phyloP scores from a whole-genome alignment of 2,888 invertebrate species.

The Nemapogon koenigi region DNA sequence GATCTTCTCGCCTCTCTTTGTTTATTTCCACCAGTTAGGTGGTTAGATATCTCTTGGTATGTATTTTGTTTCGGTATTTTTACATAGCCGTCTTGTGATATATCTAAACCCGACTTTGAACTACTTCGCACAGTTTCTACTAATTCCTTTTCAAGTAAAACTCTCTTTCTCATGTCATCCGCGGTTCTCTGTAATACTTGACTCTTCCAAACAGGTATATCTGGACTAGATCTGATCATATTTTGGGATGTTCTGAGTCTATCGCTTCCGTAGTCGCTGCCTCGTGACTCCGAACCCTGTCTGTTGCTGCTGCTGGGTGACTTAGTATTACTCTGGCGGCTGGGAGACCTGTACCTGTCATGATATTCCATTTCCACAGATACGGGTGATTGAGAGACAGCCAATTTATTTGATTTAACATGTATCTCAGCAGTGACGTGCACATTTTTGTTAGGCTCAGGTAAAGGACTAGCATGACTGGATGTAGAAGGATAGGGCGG shows the following conservation, averaged over 20 bases:
- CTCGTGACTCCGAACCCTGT: slow-evolving; percentile 27
- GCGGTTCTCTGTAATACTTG: slow-evolving; percentile 54
- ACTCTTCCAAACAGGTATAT: slow-evolving; percentile 44
- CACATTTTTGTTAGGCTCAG: slow-evolving; percentile 28
- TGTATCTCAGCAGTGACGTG: slow-evolving; percentile 57
- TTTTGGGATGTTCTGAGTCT: slow-evolving; percentile 20
- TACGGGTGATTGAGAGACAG: slow-evolving; percentile 46
- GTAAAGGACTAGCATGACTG: slow-evolving; percentile 18
- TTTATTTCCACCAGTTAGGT: slow-evolving; percentile 14
- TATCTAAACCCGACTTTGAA: slow-evolving; percentile 41
- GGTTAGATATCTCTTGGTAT: slow-evolving; percentile 25
- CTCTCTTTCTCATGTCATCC: slow-evolving; percentile 48
- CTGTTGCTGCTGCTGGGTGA: slow-evolving; percentile 34
- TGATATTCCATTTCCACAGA: slow-evolving; percentile 36
- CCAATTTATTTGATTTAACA: slow-evolving; percentile 43
- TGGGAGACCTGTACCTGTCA: slow-evolving; percentile 37
- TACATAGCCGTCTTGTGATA: slow-evolving; percentile 58
- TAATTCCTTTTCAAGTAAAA: slow-evolving; percentile 46
- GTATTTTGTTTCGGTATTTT: slow-evolving; percentile 44
- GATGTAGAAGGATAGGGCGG: slow-evolving; percentile 30
- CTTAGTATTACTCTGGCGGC: slow-evolving; percentile 38
- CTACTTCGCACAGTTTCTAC: slow-evolving; percentile 30
- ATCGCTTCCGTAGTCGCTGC: slow-evolving; percentile 35
- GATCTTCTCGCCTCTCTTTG: slow-evolving; percentile 55
- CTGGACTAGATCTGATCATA: slow-evolving; percentile 20